Evolutionary conservation across 2,888 invertebrate genomes (phyloP).

Genomic region (Drosophila neonasuta): DNA sequence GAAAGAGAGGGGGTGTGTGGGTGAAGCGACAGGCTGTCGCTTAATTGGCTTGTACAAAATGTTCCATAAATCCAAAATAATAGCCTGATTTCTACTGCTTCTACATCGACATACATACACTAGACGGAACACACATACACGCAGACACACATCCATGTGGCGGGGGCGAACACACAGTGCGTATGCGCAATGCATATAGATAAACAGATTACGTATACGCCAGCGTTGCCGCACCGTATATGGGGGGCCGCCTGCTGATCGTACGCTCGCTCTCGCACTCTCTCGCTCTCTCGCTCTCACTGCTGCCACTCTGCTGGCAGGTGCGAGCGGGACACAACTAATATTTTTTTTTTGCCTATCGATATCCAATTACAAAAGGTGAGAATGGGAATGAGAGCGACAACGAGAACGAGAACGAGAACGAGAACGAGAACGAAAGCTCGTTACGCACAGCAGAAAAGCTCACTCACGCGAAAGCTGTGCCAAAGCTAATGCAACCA

Average conservation of each 20-base stretch:
- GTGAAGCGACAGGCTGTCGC: constrained; percentile 23
- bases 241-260: constrained; percentile 54
- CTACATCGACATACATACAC: background rate
- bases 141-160: constrained; percentile 2
- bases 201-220: constrained; percentile 68
- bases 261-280: constrained; percentile 19
- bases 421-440: background rate
- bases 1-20: background rate
- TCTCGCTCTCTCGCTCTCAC: background rate
- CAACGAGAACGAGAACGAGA: constrained; percentile 8
- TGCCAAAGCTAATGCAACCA: background rate
- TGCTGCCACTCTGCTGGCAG: background rate
- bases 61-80: constrained; percentile 56
- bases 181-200: constrained; percentile 67
- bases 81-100: constrained; percentile 26
- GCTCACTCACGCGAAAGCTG: constrained; percentile 5
- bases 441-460: constrained; percentile 4
- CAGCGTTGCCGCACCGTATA: constrained; percentile 62
- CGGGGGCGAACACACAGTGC: constrained; percentile 45
- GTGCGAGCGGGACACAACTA: constrained; percentile 35
- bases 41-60: constrained; percentile 34
- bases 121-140: constrained; percentile 8
- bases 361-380: constrained; percentile 51
- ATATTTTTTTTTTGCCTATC: constrained; percentile 19
- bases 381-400: constrained; percentile 12